A percentile compares a stretch with the other conserved stretches of the same genome.
These are phyloP conservation scores for Andinoacara biseriatus DNA, from an alignment of 2,113 vertebrate genomes.

Conservation along the genomic window DNA sequence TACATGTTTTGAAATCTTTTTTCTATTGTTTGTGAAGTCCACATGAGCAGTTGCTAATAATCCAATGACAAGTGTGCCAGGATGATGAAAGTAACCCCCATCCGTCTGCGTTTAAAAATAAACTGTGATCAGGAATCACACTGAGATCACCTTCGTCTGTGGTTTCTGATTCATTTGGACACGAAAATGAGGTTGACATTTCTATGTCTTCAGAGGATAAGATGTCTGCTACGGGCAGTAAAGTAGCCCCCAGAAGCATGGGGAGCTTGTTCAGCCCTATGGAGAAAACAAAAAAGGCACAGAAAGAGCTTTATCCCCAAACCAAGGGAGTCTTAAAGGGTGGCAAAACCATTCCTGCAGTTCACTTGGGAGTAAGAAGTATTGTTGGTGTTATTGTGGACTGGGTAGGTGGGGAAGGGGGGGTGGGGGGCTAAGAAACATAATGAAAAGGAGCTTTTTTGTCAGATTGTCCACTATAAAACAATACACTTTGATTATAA, in stretches of 20 bases:
- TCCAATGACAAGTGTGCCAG: conserved; percentile 41
- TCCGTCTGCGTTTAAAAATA: conserved; percentile 49
- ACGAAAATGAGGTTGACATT: conserved; percentile 63
- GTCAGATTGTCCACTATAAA: not conserved
- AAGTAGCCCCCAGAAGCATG: conserved; percentile 83
- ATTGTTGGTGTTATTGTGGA: conserved; percentile 11
- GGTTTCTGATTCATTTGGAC: conserved; percentile 68
- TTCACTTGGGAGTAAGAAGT: conserved; percentile 82
- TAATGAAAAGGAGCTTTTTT: not conserved
- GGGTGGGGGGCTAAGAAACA: not conserved
- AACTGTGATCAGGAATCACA: conserved; percentile 61
- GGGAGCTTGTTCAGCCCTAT: conserved; percentile 83
- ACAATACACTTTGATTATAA: not conserved
- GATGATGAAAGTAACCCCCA: conserved; percentile 84
- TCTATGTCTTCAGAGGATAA: conserved; percentile 80
- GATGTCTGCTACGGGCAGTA: conserved; percentile 82
- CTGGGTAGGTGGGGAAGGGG: not conserved
- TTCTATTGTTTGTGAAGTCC: not conserved
- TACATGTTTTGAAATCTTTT: not conserved
- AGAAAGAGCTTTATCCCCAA: conserved; percentile 66
- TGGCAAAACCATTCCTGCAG: conserved; percentile 51
- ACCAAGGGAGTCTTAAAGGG: conserved; percentile 21
- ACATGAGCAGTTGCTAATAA: not conserved
- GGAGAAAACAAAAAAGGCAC: conserved; percentile 79
- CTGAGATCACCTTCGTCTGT: conserved; percentile 74